A percentile compares a stretch with the other conserved stretches of the same genome.
Evolutionary conservation across 2,888 invertebrate genomes (phyloP).

Genomic region (Eupithecia centaureata): DNA sequence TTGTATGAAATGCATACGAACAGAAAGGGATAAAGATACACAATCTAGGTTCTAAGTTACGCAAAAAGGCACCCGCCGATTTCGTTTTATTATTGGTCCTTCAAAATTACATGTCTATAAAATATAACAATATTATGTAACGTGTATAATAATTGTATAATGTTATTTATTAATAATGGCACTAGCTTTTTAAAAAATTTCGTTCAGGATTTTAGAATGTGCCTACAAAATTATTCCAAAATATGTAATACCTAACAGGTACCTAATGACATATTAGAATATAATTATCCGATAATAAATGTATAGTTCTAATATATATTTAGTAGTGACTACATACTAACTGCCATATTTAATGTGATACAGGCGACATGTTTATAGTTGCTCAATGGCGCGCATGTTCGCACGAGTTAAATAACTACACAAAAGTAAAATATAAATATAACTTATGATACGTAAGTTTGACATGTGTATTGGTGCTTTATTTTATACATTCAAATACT

Average conservation of each 20-base stretch:
- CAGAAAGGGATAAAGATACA: constrained; percentile 53
- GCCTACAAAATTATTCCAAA: constrained; percentile 50
- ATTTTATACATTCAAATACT: constrained; percentile 40
- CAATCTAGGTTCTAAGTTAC: constrained; percentile 61
- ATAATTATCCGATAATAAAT: constrained; percentile 47
- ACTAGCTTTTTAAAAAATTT: constrained; percentile 50
- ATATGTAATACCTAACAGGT: constrained; percentile 52
- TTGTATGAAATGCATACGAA: constrained; percentile 40
- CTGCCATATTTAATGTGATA: constrained; percentile 20
- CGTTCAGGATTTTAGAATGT: constrained; percentile 49
- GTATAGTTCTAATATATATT: constrained; percentile 49
- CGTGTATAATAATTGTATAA: constrained; percentile 48
- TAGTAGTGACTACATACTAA: constrained; percentile 27
- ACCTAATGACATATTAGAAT: constrained; percentile 46
- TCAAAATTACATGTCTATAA: constrained; percentile 59
- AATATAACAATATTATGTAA: constrained; percentile 54
- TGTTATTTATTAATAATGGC: constrained; percentile 50
- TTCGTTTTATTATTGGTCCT: constrained; percentile 68
- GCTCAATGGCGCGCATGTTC: constrained; percentile 51
- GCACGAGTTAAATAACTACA: constrained; percentile 71
- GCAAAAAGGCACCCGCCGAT: constrained; percentile 71
- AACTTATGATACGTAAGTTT: constrained; percentile 60
- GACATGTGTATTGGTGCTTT: constrained; percentile 50
- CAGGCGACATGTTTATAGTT: constrained; percentile 17
- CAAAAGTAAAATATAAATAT: constrained; percentile 62